phyloP scores from a whole-genome alignment of 1,140 invertebrate genomes.

The Drosophila micromelanica region DNA sequence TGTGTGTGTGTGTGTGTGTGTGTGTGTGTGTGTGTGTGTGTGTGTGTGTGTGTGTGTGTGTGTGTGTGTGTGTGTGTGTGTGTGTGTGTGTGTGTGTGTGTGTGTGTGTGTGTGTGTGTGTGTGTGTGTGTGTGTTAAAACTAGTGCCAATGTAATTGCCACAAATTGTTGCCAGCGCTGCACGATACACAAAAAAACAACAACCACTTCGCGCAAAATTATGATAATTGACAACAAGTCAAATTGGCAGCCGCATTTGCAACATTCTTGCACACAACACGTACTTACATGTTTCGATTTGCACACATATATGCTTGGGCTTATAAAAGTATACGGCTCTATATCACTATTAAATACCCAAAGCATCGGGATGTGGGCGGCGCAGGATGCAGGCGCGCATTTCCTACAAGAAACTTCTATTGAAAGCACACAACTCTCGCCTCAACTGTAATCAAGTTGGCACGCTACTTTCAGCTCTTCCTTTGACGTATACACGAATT shows the following conservation, averaged over 20 bases:
- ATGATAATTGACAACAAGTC: conserved; percentile 62
- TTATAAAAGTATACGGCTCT: conserved; percentile 24
- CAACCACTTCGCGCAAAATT: conserved; percentile 44
- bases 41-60: too few relatives aligned
- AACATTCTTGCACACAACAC: conserved; percentile 24
- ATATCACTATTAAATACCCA: neutral
- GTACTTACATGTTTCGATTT: neutral
- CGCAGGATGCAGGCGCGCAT: conserved; percentile 29
- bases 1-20: too few relatives aligned
- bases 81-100: too few relatives aligned
- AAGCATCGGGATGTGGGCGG: conserved; percentile 31
- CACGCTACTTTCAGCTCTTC: too few relatives aligned
- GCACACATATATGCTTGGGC: neutral
- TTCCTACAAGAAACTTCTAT: conserved; percentile 13
- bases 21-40: too few relatives aligned
- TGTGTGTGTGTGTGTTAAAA: too few relatives aligned
- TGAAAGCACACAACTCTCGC: neutral
- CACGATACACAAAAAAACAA: conserved; percentile 45
- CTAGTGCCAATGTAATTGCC: conserved; percentile 58
- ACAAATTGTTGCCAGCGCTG: conserved; percentile 56
- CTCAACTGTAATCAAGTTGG: too few relatives aligned
- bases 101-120: too few relatives aligned
- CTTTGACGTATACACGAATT: too few relatives aligned
- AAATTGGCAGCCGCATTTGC: conserved; percentile 43
- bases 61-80: too few relatives aligned